phyloP scores from a whole-genome alignment of 2,888 invertebrate genomes.

The Timema podura region DNA sequence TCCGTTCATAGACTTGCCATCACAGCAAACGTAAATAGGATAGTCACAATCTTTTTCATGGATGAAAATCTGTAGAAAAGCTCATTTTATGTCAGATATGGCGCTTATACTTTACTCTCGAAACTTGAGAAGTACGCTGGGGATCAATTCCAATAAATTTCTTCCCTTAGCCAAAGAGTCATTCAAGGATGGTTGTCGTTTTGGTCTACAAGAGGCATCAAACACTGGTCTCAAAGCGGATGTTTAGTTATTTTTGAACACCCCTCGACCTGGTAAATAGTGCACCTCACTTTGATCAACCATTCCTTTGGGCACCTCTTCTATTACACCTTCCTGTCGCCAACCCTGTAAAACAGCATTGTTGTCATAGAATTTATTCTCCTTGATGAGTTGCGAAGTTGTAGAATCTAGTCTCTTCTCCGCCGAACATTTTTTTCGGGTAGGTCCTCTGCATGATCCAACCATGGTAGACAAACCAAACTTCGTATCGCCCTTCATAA shows the following conservation, averaged over 20 bases:
- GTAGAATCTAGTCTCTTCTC: not conserved
- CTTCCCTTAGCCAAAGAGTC: not conserved
- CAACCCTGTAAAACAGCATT: not conserved
- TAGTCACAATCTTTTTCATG: not conserved
- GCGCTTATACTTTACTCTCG: not conserved
- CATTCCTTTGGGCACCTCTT: not conserved
- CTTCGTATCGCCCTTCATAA: slow-evolving; percentile 4
- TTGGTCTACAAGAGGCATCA: too few species aligned
- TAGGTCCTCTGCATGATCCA: not conserved
- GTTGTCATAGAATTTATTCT: not conserved
- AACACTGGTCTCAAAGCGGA: too few species aligned
- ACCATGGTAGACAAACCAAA: not conserved
- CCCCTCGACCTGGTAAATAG: not conserved
- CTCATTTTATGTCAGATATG: not conserved
- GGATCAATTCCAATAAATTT: not conserved
- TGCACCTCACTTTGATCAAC: not conserved
- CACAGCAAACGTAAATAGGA: not conserved
- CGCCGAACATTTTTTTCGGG: not conserved
- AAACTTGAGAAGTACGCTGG: not conserved
- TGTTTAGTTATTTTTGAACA: not conserved
- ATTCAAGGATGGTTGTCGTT: too few species aligned
- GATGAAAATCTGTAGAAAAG: not conserved
- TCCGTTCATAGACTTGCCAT: not conserved
- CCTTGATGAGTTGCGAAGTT: not conserved
- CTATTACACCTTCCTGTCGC: not conserved